A percentile compares a stretch with the other conserved stretches of the same genome.
These are phyloP conservation scores for Gryllus bimaculatus DNA, from an alignment of 1,140 invertebrate species.

Conservation along the genomic window DNA sequence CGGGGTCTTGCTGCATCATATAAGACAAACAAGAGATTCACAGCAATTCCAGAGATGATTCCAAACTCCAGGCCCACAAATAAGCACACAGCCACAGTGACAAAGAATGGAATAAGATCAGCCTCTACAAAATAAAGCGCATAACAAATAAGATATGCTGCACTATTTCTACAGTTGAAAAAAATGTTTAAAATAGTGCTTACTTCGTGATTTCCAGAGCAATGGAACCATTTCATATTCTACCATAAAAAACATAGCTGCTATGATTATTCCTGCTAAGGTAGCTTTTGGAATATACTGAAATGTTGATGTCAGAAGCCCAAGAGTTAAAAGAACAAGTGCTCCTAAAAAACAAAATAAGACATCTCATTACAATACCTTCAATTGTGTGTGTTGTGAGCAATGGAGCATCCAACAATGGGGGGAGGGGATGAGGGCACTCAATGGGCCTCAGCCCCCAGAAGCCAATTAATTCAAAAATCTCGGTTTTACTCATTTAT, in stretches of 20 bases:
- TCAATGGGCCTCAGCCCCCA: neutral
- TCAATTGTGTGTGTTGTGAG: neutral
- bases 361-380: neutral
- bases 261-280: slow-evolving; percentile 64
- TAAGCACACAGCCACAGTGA: slow-evolving; percentile 52
- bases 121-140: slow-evolving; percentile 37
- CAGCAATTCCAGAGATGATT: slow-evolving; percentile 55
- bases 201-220: slow-evolving; percentile 78
- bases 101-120: slow-evolving; percentile 51
- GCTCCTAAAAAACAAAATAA: slow-evolving; percentile 32
- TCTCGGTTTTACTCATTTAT: too few relatives aligned
- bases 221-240: slow-evolving; percentile 63
- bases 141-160: slow-evolving; percentile 11
- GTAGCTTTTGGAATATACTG: slow-evolving; percentile 69
- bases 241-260: slow-evolving; percentile 70
- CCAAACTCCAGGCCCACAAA: slow-evolving; percentile 59
- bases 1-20: slow-evolving; percentile 55
- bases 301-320: slow-evolving; percentile 61
- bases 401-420: neutral
- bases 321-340: slow-evolving; percentile 59
- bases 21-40: slow-evolving; percentile 55
- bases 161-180: neutral
- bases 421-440: neutral
- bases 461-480: too few relatives aligned
- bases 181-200: slow-evolving; percentile 29